Conservation (phyloP, 2,797 vertebrate genomes). For the Clarias platycephalus region DNA sequence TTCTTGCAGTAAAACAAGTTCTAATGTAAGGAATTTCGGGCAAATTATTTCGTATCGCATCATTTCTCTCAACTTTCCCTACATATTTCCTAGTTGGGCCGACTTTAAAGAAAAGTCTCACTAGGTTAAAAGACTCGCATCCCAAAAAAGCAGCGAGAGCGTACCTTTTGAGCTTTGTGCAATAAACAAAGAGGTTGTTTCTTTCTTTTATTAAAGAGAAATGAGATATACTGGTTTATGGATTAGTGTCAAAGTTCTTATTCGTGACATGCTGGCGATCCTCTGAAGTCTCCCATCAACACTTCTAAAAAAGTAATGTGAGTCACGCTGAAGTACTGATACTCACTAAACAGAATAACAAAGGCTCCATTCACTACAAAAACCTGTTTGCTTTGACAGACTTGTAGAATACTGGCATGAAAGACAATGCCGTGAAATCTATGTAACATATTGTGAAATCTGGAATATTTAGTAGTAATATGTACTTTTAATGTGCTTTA, state of each 20-base stretch:
- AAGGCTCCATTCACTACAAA: slow-evolving; percentile 38
- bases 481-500: not conserved
- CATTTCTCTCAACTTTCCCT: not conserved
- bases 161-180: not conserved
- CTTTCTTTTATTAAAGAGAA: slow-evolving; percentile 19
- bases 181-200: slow-evolving; percentile 23
- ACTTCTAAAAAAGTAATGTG: slow-evolving; percentile 40
- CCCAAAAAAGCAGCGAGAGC: not conserved
- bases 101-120: not conserved
- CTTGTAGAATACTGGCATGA: slow-evolving; percentile 28
- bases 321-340: slow-evolving; percentile 32
- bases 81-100: not conserved
- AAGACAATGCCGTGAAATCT: slow-evolving; percentile 18
- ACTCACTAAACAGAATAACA: slow-evolving; percentile 41
- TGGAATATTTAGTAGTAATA: not conserved
- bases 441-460: slow-evolving; percentile 13
- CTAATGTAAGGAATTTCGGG: not conserved
- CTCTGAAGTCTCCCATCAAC: slow-evolving; percentile 40
- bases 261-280: slow-evolving; percentile 25
- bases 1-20: not conserved
- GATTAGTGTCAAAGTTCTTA: slow-evolving; percentile 31
- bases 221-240: slow-evolving; percentile 10
- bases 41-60: not conserved
- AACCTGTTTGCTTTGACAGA: slow-evolving; percentile 45
- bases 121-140: not conserved